Evolutionary conservation across 2,113 vertebrate genomes (phyloP).

Genomic region (Pelodiscus sinensis): DNA sequence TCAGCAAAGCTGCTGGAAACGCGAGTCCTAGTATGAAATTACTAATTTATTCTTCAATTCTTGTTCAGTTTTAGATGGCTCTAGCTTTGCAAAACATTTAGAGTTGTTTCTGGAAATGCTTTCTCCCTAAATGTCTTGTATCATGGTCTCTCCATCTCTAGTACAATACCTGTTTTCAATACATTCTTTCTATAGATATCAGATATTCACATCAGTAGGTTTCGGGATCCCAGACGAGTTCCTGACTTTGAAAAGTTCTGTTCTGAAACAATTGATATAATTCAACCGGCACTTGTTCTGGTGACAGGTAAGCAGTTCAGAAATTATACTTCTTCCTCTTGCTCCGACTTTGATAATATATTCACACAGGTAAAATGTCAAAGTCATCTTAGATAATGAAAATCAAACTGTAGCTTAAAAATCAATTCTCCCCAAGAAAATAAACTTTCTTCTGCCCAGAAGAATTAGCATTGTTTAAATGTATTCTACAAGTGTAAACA

Average conservation of each 20-base stretch:
- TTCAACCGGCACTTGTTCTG: constrained; percentile 91
- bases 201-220: constrained; percentile 96
- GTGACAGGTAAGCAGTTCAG: constrained; percentile 87
- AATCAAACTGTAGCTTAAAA: constrained; percentile 2
- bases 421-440: neutral
- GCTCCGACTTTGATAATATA: neutral
- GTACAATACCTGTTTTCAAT: neutral
- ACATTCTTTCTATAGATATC: constrained; percentile 81
- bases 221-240: constrained; percentile 85
- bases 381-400: neutral
- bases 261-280: constrained; percentile 87
- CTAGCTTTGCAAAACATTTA: neutral
- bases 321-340: neutral
- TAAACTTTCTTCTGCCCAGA: neutral
- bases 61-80: neutral
- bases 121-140: neutral
- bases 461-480: neutral
- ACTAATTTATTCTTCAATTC: neutral
- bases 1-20: neutral
- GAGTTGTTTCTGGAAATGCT: neutral
- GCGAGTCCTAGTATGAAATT: neutral
- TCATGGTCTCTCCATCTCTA: neutral
- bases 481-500: accelerated
- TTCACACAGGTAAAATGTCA: neutral
- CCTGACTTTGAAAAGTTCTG: constrained; percentile 95